Conservation (phyloP, 2,797 vertebrate genomes). For the Rhinella marina region DNA sequence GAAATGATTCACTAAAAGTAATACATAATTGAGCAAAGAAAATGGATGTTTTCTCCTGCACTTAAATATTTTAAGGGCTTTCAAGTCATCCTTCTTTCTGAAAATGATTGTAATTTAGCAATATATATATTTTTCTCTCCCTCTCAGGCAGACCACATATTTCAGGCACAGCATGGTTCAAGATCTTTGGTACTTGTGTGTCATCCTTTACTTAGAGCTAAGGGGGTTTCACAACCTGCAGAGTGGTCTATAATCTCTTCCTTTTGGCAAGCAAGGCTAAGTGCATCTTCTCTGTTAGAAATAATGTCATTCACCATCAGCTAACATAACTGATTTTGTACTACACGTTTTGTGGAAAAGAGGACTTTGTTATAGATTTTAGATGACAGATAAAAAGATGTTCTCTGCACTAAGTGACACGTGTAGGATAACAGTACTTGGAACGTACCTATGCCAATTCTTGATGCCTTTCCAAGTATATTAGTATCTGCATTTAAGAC, state of each 20-base stretch:
- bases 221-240: neutral
- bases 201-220: neutral
- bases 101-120: conserved; percentile 56
- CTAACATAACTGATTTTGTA: neutral
- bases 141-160: conserved; percentile 17
- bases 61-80: conserved; percentile 57
- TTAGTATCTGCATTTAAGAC: too few relatives aligned
- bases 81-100: conserved; percentile 51
- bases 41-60: conserved; percentile 55
- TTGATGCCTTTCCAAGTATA: too few relatives aligned
- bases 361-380: too few relatives aligned
- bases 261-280: neutral
- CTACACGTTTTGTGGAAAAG: neutral
- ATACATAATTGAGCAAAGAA: conserved; percentile 59
- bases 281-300: neutral
- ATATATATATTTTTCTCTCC: conserved; percentile 39
- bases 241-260: neutral
- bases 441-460: too few relatives aligned
- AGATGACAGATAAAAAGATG: too few relatives aligned
- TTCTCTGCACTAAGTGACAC: too few relatives aligned
- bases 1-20: conserved; percentile 57
- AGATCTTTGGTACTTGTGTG: neutral
- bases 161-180: conserved; percentile 6
- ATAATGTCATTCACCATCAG: neutral
- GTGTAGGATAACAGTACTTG: too few relatives aligned